Conservation (phyloP, 2,113 vertebrate genomes). For the Paratilapia polleni region DNA sequence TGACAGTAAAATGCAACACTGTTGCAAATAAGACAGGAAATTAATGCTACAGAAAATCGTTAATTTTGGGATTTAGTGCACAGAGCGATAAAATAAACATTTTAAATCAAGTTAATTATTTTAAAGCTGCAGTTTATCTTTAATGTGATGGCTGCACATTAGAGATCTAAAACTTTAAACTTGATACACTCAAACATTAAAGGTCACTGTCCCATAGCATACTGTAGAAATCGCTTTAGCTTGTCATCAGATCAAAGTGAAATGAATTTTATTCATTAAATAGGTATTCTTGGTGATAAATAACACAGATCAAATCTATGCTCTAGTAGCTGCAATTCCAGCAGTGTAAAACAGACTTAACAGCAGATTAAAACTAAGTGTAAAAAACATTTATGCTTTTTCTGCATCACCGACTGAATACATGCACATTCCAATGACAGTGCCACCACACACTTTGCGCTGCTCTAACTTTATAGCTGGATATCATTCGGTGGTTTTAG, state of each 20-base stretch:
- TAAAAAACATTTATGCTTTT: background rate
- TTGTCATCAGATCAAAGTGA: background rate
- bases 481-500: background rate
- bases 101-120: background rate
- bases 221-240: background rate
- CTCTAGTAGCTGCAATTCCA: background rate
- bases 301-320: background rate
- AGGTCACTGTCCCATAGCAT: background rate
- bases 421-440: background rate
- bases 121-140: background rate
- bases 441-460: background rate
- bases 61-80: background rate
- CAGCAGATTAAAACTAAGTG: background rate
- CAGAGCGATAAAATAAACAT: background rate
- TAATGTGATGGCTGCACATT: background rate
- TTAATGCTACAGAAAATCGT: slow-evolving; percentile 1
- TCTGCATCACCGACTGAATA: background rate
- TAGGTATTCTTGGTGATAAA: background rate
- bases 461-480: background rate
- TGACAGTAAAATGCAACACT: background rate
- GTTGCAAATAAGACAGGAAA: background rate
- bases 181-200: background rate
- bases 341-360: background rate
- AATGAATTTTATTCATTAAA: background rate
- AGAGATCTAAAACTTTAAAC: background rate